phyloP scores from a whole-genome alignment of 2,797 vertebrate genomes.

The Manis crassicaudata region DNA sequence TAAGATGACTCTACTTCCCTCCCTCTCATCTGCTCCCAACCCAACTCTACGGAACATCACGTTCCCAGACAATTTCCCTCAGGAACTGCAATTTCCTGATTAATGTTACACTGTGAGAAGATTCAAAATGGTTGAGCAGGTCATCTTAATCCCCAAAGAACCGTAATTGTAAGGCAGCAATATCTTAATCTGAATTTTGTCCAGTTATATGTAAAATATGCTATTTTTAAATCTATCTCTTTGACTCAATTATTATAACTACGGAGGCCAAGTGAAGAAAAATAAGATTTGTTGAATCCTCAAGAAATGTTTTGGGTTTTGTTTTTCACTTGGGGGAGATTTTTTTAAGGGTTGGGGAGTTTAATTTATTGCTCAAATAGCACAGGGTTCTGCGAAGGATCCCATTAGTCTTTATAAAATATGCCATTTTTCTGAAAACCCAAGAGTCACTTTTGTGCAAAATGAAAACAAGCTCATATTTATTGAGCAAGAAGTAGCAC shows the following conservation, averaged over 20 bases:
- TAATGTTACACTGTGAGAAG: slow-evolving; percentile 45
- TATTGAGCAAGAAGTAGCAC: slow-evolving; percentile 9
- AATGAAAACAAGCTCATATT: slow-evolving; percentile 34
- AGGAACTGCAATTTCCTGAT: slow-evolving; percentile 65
- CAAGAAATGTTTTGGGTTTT: neutral
- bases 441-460: slow-evolving; percentile 14
- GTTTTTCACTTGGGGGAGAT: neutral
- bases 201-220: slow-evolving; percentile 7
- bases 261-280: neutral
- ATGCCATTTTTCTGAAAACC: neutral
- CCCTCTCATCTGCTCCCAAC: slow-evolving; percentile 6
- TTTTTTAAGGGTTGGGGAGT: neutral
- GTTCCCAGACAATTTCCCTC: slow-evolving; percentile 57
- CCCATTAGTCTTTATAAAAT: neutral
- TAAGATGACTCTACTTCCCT: neutral
- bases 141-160: slow-evolving; percentile 45
- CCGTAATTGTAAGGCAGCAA: slow-evolving; percentile 9
- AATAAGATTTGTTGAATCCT: neutral
- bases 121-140: slow-evolving; percentile 47
- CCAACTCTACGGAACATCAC: slow-evolving; percentile 22
- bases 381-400: neutral
- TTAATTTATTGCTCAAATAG: slow-evolving; percentile 35
- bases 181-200: slow-evolving; percentile 20
- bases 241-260: slow-evolving; percentile 29
- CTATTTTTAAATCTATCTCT: slow-evolving; percentile 51